These are phyloP conservation scores for Chelonus formosanus DNA, from an alignment of 2,888 invertebrate species.

Conservation along the genomic window DNA sequence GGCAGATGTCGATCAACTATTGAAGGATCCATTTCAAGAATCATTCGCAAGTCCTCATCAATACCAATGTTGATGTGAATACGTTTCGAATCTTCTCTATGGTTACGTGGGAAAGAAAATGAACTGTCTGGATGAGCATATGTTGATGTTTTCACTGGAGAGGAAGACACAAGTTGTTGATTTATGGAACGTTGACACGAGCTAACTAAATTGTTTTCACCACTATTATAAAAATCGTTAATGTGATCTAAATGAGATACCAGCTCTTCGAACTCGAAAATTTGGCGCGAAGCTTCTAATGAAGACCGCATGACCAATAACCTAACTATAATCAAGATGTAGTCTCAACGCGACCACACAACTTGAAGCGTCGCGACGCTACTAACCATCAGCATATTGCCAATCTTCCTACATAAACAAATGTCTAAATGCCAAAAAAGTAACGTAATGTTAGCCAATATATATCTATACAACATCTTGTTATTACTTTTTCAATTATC, in stretches of 20 bases:
- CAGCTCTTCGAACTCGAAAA: slow-evolving; percentile 63
- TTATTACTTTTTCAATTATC: not conserved
- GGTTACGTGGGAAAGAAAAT: slow-evolving; percentile 24
- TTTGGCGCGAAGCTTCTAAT: slow-evolving; percentile 58
- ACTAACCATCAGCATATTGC: slow-evolving; percentile 47
- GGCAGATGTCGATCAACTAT: slow-evolving; percentile 66
- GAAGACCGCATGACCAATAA: slow-evolving; percentile 48
- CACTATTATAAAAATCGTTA: slow-evolving; percentile 47
- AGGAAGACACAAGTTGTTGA: slow-evolving; percentile 9
- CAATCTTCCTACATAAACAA: slow-evolving; percentile 10
- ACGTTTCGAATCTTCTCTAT: slow-evolving; percentile 48
- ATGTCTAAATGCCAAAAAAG: slow-evolving; percentile 15
- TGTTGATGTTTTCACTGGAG: slow-evolving; percentile 17
- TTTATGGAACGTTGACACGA: slow-evolving; percentile 29
- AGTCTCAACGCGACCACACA: slow-evolving; percentile 41
- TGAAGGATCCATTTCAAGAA: slow-evolving; percentile 72
- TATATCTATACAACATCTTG: not conserved
- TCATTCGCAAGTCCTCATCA: slow-evolving; percentile 71
- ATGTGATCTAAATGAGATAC: slow-evolving; percentile 61
- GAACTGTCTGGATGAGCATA: slow-evolving; percentile 21
- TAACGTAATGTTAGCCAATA: slow-evolving; percentile 9
- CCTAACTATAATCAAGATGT: slow-evolving; percentile 6
- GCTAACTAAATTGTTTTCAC: slow-evolving; percentile 8
- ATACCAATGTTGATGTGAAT: slow-evolving; percentile 69
- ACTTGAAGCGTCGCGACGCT: slow-evolving; percentile 54